Base-by-base conservation (phyloP, 2,113 vertebrate species). In the Ciconia stormi region DNA sequence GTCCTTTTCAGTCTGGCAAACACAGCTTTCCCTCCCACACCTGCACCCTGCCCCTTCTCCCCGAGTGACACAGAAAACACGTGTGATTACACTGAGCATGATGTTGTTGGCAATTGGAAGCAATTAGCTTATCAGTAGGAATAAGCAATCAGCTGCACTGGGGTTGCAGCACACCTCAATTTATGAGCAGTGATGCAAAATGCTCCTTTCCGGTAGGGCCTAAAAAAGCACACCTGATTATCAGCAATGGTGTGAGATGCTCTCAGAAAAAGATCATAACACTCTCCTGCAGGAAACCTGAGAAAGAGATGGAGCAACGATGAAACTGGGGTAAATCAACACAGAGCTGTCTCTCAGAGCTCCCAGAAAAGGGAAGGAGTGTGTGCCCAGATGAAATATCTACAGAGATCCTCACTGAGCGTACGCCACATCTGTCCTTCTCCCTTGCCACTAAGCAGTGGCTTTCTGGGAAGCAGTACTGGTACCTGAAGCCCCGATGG, bases 1-100 rank as follows among this genome's bases (percentile, higher is more conserved):
- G 73, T 84, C 73, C 91, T 95, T 92, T 95, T 42, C 93, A 95
- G 94, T 9, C 80, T 65, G 72, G 69, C 56, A 87, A 87, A 80
- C 16, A 6, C 2, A 0, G 11, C 13, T 52, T 67, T 78, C 61
- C 70, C 77, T 74, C 65, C 82, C 61, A 72, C 32, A 79, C 61
- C 89, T 89, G 67, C 50, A 83, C 81, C 69, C 72, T 55, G 30
- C 32, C 42, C 86, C 65, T 27, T 82, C 82, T 72, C 44, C 77
- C 55, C 5, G 0, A 26, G n/a, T n/a, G 70, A 52, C 53, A 80
- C 11, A 40, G 47, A 50, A 67, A 61, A 71, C 23, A 22, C 5
- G 12, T 1, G 3, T 26, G 22, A 85, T 67, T 80, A 56, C 77
- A 82, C 17, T 22, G 40, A 72, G 34, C 34, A 30, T 27, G 90